These are phyloP conservation scores for Grammomys dolichurus DNA, from an alignment of 2,113 vertebrate genomes.

Conservation along the genomic window DNA sequence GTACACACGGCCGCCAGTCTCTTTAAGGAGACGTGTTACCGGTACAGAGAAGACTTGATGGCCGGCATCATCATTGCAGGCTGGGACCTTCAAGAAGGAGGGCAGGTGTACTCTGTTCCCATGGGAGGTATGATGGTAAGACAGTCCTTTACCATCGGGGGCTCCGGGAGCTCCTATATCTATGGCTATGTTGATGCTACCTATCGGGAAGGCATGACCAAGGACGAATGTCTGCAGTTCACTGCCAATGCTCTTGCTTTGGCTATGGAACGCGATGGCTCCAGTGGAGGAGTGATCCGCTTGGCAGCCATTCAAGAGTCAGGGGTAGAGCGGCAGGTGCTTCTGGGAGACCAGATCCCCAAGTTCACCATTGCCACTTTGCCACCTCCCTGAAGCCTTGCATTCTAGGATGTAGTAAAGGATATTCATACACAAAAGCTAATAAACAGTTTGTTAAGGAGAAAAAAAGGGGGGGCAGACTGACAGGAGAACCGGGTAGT, in stretches of 20 bases:
- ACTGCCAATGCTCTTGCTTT: constrained; percentile 90
- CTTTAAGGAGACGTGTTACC: constrained; percentile 95
- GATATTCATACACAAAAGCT: too few species aligned
- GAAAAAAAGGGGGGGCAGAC: too few species aligned
- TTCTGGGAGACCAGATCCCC: too few species aligned
- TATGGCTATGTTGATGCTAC: constrained; percentile 95
- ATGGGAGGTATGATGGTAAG: constrained; percentile 94
- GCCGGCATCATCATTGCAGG: constrained; percentile 95
- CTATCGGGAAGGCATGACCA: constrained; percentile 90
- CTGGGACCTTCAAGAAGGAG: constrained; percentile 93
- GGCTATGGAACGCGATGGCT: constrained; percentile 85
- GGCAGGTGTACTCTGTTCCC: constrained; percentile 95
- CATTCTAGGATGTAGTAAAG: too few species aligned
- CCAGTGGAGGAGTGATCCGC: too few species aligned
- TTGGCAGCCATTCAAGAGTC: too few species aligned
- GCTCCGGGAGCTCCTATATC: constrained; percentile 94
- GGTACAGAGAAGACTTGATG: constrained; percentile 94
- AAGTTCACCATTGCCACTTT: too few species aligned
- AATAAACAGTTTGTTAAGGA: too few species aligned
- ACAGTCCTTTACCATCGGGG: constrained; percentile 93
- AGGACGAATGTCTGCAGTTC: constrained; percentile 92
- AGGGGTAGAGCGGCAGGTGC: too few species aligned
- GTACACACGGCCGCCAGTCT: constrained; percentile 95
- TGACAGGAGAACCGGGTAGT: too few species aligned
- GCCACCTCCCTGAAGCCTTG: too few species aligned